A percentile compares a stretch with the other conserved stretches of the same genome.
Evolutionary conservation across 2,888 invertebrate genomes (phyloP).

Genomic region (Rhynchonema sp.): DNA sequence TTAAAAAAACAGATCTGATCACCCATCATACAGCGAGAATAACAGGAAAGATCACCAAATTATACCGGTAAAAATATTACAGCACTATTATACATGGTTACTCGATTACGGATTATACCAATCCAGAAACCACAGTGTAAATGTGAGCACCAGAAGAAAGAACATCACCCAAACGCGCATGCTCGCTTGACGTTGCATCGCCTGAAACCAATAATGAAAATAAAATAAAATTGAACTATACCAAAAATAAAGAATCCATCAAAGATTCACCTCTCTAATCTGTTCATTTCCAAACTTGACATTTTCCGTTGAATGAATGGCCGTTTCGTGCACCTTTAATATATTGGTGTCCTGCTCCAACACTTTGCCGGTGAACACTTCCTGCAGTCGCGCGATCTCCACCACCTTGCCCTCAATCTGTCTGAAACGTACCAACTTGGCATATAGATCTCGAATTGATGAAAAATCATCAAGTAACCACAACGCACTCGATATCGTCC

Average conservation of each 20-base stretch:
- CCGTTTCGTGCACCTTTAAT: constrained; percentile 62
- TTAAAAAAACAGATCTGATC: too few species aligned
- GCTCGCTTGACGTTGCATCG: constrained; percentile 84
- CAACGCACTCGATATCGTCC: constrained; percentile 71
- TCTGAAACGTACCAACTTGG: background rate
- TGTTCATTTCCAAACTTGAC: constrained; percentile 87
- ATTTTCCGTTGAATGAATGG: constrained; percentile 76
- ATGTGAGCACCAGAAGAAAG: constrained; percentile 78
- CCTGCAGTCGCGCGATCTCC: constrained; percentile 77
- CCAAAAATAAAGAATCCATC: too few species aligned
- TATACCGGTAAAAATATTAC: too few species aligned
- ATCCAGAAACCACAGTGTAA: constrained; percentile 76
- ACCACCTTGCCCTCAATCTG: constrained; percentile 50
- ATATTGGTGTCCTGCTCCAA: constrained; percentile 51
- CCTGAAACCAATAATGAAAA: too few species aligned
- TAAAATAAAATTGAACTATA: too few species aligned
- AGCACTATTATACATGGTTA: too few species aligned
- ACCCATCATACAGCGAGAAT: too few species aligned
- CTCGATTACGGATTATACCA: constrained; percentile 63
- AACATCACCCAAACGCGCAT: constrained; percentile 81
- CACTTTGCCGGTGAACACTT: constrained; percentile 79
- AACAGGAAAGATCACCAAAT: too few species aligned
- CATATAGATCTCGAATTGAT: background rate
- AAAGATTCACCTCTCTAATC: constrained; percentile 59
- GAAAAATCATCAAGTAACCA: constrained; percentile 21